A percentile compares a stretch with the other conserved stretches of the same genome.
Conservation (phyloP, 2,888 invertebrate genomes). For the Cryptocheilus praepositus region DNA sequence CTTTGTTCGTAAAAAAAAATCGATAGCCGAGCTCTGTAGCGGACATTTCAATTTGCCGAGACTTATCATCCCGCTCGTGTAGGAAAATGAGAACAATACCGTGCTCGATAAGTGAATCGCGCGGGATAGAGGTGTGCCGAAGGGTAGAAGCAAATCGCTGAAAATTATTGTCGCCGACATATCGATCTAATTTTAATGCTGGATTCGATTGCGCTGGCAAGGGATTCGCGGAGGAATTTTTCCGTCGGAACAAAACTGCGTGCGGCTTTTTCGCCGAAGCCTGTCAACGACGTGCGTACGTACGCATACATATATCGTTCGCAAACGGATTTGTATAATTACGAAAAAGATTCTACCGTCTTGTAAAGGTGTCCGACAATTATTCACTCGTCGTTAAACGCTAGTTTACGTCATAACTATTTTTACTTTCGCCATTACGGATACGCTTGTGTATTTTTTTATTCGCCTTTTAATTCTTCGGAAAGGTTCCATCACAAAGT, state of each 20-base stretch:
- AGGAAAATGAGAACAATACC: too few species aligned
- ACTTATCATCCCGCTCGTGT: too few species aligned
- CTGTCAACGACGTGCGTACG: slow-evolving; percentile 5
- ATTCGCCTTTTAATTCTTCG: neutral
- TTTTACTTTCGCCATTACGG: slow-evolving; percentile 24
- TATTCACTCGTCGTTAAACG: slow-evolving; percentile 2
- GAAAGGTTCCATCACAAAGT: too few species aligned
- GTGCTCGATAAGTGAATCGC: neutral
- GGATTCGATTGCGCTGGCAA: neutral
- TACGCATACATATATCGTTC: too few species aligned
- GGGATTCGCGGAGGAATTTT: too few species aligned
- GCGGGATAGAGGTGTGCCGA: neutral
- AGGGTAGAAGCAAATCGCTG: too few species aligned
- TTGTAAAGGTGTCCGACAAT: neutral
- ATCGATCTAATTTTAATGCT: neutral
- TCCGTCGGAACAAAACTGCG: too few species aligned
- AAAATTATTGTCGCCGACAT: too few species aligned
- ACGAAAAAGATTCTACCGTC: neutral
- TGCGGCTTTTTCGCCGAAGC: too few species aligned
- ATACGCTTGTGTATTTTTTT: slow-evolving; percentile 15
- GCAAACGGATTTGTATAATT: slow-evolving; percentile 6
- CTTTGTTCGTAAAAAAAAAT: too few species aligned
- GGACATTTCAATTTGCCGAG: too few species aligned
- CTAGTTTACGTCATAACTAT: slow-evolving; percentile 13
- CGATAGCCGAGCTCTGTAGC: too few species aligned